Percentiles rank a stretch among this genome's conserved stretches.
phyloP scores from a whole-genome alignment of 2,797 vertebrate genomes.

The Fratercula arctica region DNA sequence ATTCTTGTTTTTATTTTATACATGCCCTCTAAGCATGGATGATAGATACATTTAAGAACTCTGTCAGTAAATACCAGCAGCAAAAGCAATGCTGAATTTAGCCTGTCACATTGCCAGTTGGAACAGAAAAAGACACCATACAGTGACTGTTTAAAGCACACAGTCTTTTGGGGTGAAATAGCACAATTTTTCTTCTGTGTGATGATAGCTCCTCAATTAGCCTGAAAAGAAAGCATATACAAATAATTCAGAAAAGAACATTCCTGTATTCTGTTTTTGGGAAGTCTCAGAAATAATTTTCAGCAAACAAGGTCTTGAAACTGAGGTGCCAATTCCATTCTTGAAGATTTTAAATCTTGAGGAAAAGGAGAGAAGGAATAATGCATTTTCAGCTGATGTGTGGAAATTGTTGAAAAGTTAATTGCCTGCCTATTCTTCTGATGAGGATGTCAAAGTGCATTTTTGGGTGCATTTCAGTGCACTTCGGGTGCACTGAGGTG shows the following conservation, averaged over 20 bases:
- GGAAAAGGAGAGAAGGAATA: background rate
- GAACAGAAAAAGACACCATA: background rate
- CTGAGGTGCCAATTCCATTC: background rate
- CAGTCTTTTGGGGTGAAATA: background rate
- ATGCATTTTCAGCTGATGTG: background rate
- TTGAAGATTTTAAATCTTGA: background rate
- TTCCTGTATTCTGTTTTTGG: background rate
- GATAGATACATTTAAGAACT: background rate
- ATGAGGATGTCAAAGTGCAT: background rate
- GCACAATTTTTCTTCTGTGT: background rate
- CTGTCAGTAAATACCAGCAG: background rate
- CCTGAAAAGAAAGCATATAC: background rate
- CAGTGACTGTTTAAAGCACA: background rate
- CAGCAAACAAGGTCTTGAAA: background rate
- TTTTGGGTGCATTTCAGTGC: background rate
- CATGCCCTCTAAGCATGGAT: background rate
- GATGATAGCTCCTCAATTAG: background rate
- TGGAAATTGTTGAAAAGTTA: background rate
- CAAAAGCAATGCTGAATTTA: background rate
- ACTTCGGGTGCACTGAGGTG: background rate
- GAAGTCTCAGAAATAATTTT: background rate
- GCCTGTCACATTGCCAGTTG: background rate
- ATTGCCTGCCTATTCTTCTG: background rate
- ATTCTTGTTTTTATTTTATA: background rate
- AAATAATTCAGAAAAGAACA: background rate